phyloP scores from a whole-genome alignment of 2,113 vertebrate species.

The Turnix velox region DNA sequence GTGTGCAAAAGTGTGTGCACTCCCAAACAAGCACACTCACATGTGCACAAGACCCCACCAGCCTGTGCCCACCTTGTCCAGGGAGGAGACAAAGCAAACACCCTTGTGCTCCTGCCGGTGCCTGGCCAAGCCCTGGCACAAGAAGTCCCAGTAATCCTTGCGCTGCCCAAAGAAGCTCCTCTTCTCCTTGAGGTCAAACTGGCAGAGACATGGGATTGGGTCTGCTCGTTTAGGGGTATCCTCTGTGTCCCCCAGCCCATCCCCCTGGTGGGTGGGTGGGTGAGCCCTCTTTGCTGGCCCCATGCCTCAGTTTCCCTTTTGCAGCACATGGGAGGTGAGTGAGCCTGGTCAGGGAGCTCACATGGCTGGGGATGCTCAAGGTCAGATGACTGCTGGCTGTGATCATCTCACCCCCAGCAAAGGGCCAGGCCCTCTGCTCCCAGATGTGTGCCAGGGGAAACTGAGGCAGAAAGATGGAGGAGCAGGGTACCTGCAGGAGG shows the following conservation, averaged over 20 bases:
- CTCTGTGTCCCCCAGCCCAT: not conserved
- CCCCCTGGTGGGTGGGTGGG: not conserved
- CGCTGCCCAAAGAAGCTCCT: slow-evolving; percentile 69
- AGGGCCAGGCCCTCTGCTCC: rapidly evolving
- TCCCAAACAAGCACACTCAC: not conserved
- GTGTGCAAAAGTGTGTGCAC: not conserved
- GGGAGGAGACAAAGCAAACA: slow-evolving; percentile 20
- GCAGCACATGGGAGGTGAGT: rapidly evolving
- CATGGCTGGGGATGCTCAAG: not conserved
- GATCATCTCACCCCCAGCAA: not conserved
- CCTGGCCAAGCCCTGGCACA: slow-evolving; percentile 48
- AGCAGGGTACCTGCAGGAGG: slow-evolving; percentile 69
- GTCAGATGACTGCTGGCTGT: rapidly evolving
- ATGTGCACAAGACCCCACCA: rapidly evolving
- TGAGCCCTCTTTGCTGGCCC: not conserved
- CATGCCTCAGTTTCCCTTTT: not conserved
- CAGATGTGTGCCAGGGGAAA: not conserved
- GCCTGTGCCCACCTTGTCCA: slow-evolving; percentile 61
- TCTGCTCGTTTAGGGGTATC: not conserved
- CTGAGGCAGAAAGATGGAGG: not conserved
- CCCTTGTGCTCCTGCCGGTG: slow-evolving; percentile 32
- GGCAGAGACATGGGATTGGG: not conserved
- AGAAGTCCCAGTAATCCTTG: slow-evolving; percentile 78
- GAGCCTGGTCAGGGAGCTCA: not conserved
- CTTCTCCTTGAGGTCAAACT: slow-evolving; percentile 79